phyloP scores from a whole-genome alignment of 2,797 vertebrate genomes.

The Eulemur coronatus region DNA sequence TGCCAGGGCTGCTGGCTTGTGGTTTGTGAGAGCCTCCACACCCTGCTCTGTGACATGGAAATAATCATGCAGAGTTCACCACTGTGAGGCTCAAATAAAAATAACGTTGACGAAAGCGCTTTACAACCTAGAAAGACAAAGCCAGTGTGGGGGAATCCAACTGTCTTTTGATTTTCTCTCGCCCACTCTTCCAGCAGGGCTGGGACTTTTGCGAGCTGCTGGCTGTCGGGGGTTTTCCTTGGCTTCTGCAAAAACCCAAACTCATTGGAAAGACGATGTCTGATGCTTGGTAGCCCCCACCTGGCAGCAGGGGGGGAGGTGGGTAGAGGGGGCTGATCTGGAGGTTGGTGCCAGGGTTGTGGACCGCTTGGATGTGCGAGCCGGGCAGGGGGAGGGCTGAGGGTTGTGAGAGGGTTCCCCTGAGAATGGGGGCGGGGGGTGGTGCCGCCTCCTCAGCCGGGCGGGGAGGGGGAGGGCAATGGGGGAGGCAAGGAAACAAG shows the following conservation, averaged over 20 bases:
- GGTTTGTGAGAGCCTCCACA: neutral
- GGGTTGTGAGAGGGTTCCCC: neutral
- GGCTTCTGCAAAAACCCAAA: neutral
- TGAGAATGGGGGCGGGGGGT: neutral
- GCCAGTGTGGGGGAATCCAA: rapidly evolving
- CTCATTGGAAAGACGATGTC: neutral
- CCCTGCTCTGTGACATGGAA: neutral
- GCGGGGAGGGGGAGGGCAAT: too few species aligned
- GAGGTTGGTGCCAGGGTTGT: neutral
- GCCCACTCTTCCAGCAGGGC: neutral
- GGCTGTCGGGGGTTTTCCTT: neutral
- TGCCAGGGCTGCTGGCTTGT: neutral
- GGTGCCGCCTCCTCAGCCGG: neutral
- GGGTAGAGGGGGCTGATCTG: neutral
- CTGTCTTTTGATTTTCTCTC: rapidly evolving
- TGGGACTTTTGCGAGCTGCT: neutral
- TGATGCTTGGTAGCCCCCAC: neutral
- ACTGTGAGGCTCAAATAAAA: neutral
- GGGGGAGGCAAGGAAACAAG: neutral
- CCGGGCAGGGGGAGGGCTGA: neutral
- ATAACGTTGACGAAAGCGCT: rapidly evolving
- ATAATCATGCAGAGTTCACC: neutral
- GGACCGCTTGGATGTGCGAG: rapidly evolving
- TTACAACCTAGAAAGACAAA: rapidly evolving
- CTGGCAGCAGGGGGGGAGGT: neutral